These are phyloP conservation scores for Corythoichthys intestinalis DNA, from an alignment of 2,113 vertebrate genomes.

Conservation along the genomic window DNA sequence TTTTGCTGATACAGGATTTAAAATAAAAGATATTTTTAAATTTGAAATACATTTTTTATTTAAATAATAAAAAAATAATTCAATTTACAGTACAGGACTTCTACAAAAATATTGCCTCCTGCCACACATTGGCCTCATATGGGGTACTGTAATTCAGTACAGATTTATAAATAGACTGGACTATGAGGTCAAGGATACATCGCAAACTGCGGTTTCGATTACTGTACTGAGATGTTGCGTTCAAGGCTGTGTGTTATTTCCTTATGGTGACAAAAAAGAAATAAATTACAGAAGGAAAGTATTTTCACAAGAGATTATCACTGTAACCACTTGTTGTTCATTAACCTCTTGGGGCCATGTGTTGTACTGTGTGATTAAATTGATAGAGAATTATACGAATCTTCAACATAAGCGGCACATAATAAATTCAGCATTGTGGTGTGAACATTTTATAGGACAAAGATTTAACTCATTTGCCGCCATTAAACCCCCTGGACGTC, in stretches of 20 bases:
- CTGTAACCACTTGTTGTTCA: background rate
- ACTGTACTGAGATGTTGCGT: background rate
- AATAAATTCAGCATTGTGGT: background rate
- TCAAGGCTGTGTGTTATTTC: background rate
- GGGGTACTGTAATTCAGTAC: background rate
- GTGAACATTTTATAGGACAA: background rate
- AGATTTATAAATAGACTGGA: background rate
- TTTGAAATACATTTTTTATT: too few species aligned
- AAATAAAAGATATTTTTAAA: too few species aligned
- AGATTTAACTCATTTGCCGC: too few species aligned
- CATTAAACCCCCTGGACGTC: too few species aligned
- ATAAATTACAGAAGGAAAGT: too few species aligned
- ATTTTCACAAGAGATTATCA: background rate
- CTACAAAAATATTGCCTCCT: background rate
- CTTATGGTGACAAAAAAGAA: background rate
- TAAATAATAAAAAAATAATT: background rate
- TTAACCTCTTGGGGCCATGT: background rate
- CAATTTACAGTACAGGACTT: background rate
- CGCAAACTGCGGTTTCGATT: background rate
- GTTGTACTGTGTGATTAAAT: background rate
- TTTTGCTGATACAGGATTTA: too few species aligned
- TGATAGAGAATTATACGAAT: background rate
- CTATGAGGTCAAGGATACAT: background rate
- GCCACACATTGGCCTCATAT: background rate
- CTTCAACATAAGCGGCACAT: background rate